Evolutionary conservation across 2,888 invertebrate genomes (phyloP).

Genomic region (Aleiodes testaceus): DNA sequence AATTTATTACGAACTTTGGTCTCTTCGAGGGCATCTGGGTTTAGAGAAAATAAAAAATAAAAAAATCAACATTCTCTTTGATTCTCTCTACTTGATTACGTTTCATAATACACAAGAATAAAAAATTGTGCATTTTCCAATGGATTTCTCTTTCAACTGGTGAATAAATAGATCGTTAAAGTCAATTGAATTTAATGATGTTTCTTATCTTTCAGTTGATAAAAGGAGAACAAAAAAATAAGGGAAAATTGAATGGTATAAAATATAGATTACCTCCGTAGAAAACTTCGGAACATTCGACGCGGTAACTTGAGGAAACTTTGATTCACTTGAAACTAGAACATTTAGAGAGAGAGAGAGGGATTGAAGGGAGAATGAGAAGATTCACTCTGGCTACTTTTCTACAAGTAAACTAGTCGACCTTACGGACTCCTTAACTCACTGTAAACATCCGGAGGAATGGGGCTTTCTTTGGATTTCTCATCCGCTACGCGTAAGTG

Average conservation of each 20-base stretch:
- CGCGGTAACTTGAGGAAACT: slow-evolving; percentile 31
- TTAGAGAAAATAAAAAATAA: not conserved
- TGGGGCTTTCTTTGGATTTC: slow-evolving; percentile 35
- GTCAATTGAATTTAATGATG: slow-evolving; percentile 26
- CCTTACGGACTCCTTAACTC: slow-evolving; percentile 47
- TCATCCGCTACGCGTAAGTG: slow-evolving; percentile 43
- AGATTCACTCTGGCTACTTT: slow-evolving; percentile 38
- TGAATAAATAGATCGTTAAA: slow-evolving; percentile 3
- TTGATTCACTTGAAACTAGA: slow-evolving; percentile 35
- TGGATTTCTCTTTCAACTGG: not conserved
- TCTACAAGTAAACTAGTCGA: slow-evolving; percentile 46
- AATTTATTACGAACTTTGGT: not conserved
- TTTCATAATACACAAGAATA: no score
- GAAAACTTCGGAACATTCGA: slow-evolving; percentile 8
- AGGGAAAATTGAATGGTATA: slow-evolving; percentile 46
- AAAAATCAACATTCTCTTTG: not conserved
- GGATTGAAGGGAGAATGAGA: not conserved
- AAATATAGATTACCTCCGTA: slow-evolving; percentile 25
- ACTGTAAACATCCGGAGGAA: slow-evolving; percentile 46
- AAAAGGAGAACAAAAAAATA: slow-evolving; percentile 42
- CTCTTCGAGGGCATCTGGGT: not conserved
- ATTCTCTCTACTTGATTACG: no score
- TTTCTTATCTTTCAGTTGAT: slow-evolving; percentile 10
- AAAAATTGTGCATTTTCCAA: no score
- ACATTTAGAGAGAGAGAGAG: not conserved